phyloP scores from a whole-genome alignment of 1,140 invertebrate genomes.

The Paramacrobiotus metropolitanus region DNA sequence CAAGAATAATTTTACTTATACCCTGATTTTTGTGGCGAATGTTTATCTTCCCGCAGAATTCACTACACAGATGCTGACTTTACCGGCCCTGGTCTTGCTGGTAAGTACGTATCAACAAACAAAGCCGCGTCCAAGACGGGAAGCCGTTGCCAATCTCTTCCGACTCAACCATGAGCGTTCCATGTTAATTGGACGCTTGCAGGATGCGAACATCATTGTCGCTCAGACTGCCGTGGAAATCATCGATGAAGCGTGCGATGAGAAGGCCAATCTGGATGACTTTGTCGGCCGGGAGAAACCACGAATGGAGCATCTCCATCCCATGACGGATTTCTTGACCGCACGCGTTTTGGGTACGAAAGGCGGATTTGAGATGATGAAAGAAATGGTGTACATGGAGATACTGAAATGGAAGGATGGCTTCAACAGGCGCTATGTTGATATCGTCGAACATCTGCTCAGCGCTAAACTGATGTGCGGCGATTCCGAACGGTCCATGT shows the following conservation, averaged over 20 bases:
- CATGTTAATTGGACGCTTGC: too few relatives aligned
- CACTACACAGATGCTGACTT: too few relatives aligned
- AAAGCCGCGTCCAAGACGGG: too few relatives aligned
- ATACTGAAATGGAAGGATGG: neutral
- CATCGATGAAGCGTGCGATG: neutral
- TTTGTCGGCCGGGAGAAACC: neutral
- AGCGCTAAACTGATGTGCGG: neutral
- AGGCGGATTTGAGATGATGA: too few relatives aligned
- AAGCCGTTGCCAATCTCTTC: too few relatives aligned
- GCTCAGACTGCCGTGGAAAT: neutral
- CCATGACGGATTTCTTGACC: neutral
- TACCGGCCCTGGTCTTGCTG: too few relatives aligned
- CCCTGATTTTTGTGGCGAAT: too few relatives aligned
- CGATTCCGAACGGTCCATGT: too few relatives aligned
- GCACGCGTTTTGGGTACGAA: neutral
- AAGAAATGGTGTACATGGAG: neutral
- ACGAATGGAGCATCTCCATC: neutral
- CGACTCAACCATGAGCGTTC: too few relatives aligned
- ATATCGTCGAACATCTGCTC: neutral
- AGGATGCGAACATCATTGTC: neutral
- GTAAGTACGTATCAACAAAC: too few relatives aligned
- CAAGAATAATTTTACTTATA: too few relatives aligned
- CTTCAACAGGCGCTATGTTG: neutral
- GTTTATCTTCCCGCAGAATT: too few relatives aligned
- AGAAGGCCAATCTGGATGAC: neutral